Percentiles rank a stretch among this genome's conserved stretches.
Conservation (phyloP, 2,797 vertebrate species). For the Pteronotus mesoamericanus region DNA sequence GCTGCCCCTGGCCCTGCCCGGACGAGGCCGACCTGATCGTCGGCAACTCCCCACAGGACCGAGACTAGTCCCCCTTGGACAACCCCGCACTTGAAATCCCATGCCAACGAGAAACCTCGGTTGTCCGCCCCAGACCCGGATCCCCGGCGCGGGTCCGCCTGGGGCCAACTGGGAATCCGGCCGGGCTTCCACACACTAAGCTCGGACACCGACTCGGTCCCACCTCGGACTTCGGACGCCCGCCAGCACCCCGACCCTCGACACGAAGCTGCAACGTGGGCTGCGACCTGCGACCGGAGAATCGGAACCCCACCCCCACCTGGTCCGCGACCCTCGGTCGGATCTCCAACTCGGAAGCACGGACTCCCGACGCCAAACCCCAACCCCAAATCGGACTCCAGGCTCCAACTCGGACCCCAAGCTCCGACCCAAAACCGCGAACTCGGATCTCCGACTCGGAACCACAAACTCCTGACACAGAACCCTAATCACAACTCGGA, state of each 20-base stretch:
- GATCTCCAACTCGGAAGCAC: neutral
- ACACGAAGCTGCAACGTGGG: neutral
- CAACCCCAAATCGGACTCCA: neutral
- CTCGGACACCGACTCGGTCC: neutral
- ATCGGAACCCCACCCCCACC: neutral
- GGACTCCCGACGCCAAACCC: neutral
- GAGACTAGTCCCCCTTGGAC: neutral
- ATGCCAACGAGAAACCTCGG: neutral
- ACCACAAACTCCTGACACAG: neutral
- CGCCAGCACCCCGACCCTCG: neutral
- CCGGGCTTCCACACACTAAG: neutral
- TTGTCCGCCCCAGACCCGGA: accelerated
- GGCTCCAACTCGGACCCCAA: neutral
- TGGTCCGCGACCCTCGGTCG: neutral
- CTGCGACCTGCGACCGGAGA: neutral
- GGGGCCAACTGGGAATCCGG: neutral
- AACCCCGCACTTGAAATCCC: neutral
- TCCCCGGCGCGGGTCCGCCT: neutral
- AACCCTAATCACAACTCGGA: neutral
- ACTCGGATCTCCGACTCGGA: neutral
- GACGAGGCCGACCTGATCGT: neutral
- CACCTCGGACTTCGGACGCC: neutral
- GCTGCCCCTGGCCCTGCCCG: neutral
- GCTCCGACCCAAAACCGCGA: neutral
- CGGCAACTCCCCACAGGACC: neutral